A percentile compares a stretch with the other conserved stretches of the same genome.
Evolutionary conservation across 2,113 vertebrate species (phyloP).

Genomic region (Protobothrops flavoviridis): DNA sequence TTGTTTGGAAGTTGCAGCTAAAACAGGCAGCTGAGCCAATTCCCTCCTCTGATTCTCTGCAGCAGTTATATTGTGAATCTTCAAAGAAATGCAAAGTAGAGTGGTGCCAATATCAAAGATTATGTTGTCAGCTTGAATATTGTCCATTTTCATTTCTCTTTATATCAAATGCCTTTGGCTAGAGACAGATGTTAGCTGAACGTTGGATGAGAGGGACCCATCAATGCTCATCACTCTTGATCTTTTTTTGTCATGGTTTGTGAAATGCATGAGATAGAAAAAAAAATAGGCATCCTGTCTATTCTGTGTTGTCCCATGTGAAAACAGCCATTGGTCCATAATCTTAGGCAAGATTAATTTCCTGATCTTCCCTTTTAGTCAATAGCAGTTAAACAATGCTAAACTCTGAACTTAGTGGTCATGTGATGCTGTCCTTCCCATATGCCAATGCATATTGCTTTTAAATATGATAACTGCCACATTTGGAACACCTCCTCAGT

Average conservation of each 20-base stretch:
- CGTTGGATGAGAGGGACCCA: neutral
- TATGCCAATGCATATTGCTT: neutral
- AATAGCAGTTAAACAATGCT: neutral
- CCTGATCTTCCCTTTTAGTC: neutral
- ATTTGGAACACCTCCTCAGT: neutral
- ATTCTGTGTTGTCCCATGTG: neutral
- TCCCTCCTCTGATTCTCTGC: neutral
- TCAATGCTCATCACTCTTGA: neutral
- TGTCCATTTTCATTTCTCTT: conserved; percentile 2
- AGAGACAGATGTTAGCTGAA: neutral
- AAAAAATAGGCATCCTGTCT: neutral
- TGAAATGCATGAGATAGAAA: neutral
- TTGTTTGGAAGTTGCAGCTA: neutral
- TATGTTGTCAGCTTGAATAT: conserved; percentile 16
- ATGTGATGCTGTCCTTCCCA: neutral
- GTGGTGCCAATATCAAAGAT: neutral
- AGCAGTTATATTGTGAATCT: neutral
- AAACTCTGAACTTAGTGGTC: neutral
- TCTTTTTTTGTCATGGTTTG: neutral
- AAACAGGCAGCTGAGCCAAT: neutral
- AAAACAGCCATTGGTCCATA: neutral
- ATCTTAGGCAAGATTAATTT: neutral
- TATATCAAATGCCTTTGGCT: conserved; percentile 17
- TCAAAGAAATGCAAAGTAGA: neutral
- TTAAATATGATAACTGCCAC: neutral